Base-by-base conservation (phyloP, 1,140 invertebrate species). In the Nasonia longicornis region DNA sequence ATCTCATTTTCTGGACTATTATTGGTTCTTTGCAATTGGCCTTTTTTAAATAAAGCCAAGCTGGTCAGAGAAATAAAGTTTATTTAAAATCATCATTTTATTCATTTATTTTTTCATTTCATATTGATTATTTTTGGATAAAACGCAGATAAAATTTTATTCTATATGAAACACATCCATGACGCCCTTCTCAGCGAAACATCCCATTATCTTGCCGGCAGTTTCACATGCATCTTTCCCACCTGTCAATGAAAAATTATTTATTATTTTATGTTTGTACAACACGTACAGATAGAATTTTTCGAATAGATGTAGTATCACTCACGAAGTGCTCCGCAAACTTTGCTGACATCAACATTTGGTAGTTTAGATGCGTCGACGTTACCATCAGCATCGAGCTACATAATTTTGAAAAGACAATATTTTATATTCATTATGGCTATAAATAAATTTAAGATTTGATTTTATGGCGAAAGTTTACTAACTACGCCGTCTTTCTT, bases 201-300 rank as follows among this genome's bases (percentile, higher is more conserved):
- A 80, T 42, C 42, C 58, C 26, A 80, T 67, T 0, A 74, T 38
- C 45, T 80, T 80, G 12, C 79, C 79, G n/a, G 31, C 79, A 52
- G 71, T 80, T 31, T 80, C 71, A 63, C 79, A 80, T n/a, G 22
- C 22, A 52, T 74, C 71, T 31, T 11, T 8, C 2, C 79, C 71
- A n/a, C n/a, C 71, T 80, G 31, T 1, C 7, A 29, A 58, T 31
- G 48, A 80, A 31, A 42, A 31, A 69, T 26, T 29, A 70, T 31
- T 70, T 63, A 26, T 66, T 66, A 26, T 10, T 4, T 66, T 66
- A 66, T 10, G 3, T 66, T 10, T 26, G 7, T 45, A 63, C 22
- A 38, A 79, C 29, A 71, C 6, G 16, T 31, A 63, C 35, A 38
- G 22, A 7, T 42, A 45, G 3, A 31, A 2, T 26, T 26, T 26